phyloP scores from a whole-genome alignment of 1,140 invertebrate species.

The Apis dorsata region DNA sequence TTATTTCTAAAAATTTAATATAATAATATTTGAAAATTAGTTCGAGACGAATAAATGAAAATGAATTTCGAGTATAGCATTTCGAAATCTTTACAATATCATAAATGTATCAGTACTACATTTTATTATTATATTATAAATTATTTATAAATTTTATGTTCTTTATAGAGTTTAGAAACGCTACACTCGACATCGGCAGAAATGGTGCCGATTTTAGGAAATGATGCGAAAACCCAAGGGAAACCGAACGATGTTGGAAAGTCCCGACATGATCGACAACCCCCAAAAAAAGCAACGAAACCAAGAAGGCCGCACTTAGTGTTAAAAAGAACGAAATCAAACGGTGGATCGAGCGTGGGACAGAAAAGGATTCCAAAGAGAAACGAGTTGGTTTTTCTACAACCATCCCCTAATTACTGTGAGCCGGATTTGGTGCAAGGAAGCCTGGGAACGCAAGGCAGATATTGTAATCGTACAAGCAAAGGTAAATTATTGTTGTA shows the following conservation, averaged over 20 bases:
- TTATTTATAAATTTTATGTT: neutral
- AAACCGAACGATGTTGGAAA: slow-evolving; percentile 74
- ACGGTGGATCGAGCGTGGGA: slow-evolving; percentile 61
- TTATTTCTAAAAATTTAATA: too few relatives aligned
- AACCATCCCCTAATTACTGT: slow-evolving; percentile 96
- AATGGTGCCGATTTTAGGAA: slow-evolving; percentile 73
- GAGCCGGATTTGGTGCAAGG: slow-evolving; percentile 87
- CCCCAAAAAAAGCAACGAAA: slow-evolving; percentile 68
- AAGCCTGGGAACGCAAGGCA: slow-evolving; percentile 91
- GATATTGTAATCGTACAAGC: slow-evolving; percentile 92
- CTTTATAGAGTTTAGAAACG: slow-evolving; percentile 69
- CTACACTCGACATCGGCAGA: slow-evolving; percentile 70
- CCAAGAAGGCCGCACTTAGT: slow-evolving; percentile 78
- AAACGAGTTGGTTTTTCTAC: slow-evolving; percentile 93
- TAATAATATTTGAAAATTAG: too few relatives aligned
- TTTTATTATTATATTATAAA: neutral
- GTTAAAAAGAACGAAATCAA: slow-evolving; percentile 78
- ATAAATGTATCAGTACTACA: too few relatives aligned
- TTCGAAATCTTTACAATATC: neutral
- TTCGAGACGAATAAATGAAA: too few relatives aligned
- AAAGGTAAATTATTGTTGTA: slow-evolving; percentile 80
- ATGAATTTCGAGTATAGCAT: too few relatives aligned
- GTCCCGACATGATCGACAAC: slow-evolving; percentile 69
- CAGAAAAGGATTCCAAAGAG: slow-evolving; percentile 83
- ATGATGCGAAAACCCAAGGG: slow-evolving; percentile 75